Percentiles rank a stretch among this genome's conserved stretches.
Evolutionary conservation across 37 sponge, comb jelly and placozoan genomes (phyloP).

Genomic region (Hormiphora californensis): DNA sequence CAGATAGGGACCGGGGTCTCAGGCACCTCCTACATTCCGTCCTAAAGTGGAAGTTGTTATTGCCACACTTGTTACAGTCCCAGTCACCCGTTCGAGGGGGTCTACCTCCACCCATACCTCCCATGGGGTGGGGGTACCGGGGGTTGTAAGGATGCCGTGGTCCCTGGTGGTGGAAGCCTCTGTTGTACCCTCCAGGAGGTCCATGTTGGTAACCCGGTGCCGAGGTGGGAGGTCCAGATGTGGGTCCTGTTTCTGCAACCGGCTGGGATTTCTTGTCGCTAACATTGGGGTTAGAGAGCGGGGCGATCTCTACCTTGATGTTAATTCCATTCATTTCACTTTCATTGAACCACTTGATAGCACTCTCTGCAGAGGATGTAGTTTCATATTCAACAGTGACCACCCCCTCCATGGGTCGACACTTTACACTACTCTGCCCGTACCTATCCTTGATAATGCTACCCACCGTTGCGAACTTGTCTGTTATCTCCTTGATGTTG

Average conservation of each 20-base stretch:
- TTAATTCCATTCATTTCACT: conserved; percentile 30
- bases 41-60: conserved; percentile 47
- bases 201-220: conserved; percentile 29
- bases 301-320: conserved; percentile 4
- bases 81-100: conserved; percentile 39
- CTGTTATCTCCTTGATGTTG: conserved; percentile 52
- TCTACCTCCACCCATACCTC: background rate
- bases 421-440: conserved; percentile 29
- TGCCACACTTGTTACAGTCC: conserved; percentile 37
- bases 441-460: conserved; percentile 26
- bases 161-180: background rate
- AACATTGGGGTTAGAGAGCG: background rate
- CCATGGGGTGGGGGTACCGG: background rate
- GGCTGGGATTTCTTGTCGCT: background rate
- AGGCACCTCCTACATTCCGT: conserved; percentile 30
- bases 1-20: background rate
- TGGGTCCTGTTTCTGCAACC: background rate
- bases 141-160: background rate
- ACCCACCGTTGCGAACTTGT: conserved; percentile 41
- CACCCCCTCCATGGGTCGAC: background rate
- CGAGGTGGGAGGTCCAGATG: background rate
- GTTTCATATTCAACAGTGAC: conserved; percentile 44
- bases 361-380: conserved; percentile 44
- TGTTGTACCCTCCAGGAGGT: no score
- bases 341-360: conserved; percentile 48